Base-by-base conservation (phyloP, 2,113 vertebrate genomes). In the Chamaea fasciata region DNA sequence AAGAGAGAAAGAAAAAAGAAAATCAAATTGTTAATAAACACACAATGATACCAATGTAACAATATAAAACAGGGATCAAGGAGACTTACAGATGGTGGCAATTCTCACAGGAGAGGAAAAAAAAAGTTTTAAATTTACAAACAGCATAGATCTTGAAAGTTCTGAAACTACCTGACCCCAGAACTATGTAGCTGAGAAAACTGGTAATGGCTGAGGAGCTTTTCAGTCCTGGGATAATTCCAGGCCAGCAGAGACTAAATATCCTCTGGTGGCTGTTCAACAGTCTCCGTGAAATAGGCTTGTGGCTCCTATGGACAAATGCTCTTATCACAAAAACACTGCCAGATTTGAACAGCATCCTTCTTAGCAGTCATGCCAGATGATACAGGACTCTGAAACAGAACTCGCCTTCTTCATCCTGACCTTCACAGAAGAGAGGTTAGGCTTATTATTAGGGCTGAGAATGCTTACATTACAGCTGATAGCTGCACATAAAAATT, bases 231-330 rank as follows among this genome's bases (percentile, higher is more conserved):
- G 80, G 68, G 92, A 50, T 53, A 83, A 93, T 82, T 95, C 86
- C 90, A 87, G 87, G 53, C 18, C 80, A 92, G 65, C 76, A 94
- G 64, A 96, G 73, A 92, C 83, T 92, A 89, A 92, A 92, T 71
- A 93, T 83, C 77, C 83, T 89, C 83, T 60, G 52, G 73, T 96
- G 60, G 63, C 68, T 88, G 56, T 82, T 94, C 82, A 90, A 63
- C 56, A 90, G 75, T 28, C 83, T 92, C 85, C 8, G 6, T 92
- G 93, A 96, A 96, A 96, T 55, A 96, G 77, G 92, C 64, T 97
- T 93, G 93, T 90, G 76, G 49, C 83, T 96, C 64, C 75, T 76
- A 64, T 22, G 88, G 93, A 94, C 85, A 96, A 93, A 96, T 73
- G 90, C 65, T 95, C 69, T 93, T 86, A 93, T 93, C 92, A 90